These are phyloP conservation scores for Drosophila arawakana DNA, from an alignment of 1,140 invertebrate genomes.

Conservation along the genomic window DNA sequence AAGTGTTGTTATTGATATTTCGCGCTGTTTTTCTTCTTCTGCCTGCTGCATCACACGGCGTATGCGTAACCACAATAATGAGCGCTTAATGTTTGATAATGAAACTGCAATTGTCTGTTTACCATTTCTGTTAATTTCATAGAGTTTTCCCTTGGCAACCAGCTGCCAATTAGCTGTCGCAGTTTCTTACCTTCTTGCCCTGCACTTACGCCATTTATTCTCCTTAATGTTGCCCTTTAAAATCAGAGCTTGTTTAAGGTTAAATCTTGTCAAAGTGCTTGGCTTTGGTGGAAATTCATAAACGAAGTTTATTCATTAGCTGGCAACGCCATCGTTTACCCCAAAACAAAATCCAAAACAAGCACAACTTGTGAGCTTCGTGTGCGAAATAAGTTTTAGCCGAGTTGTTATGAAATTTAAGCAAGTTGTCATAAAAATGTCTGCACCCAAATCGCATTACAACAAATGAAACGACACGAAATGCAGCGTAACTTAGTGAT, in stretches of 20 bases:
- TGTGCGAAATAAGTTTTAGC: constrained; percentile 72
- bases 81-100: constrained; percentile 2
- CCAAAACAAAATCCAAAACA: constrained; percentile 18
- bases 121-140: constrained; percentile 3
- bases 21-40: not conserved
- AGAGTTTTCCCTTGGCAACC: constrained; percentile 20
- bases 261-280: constrained; percentile 22
- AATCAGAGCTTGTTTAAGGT: constrained; percentile 30
- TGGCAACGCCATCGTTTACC: constrained; percentile 31
- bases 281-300: constrained; percentile 53
- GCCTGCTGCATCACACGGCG: constrained; percentile 13
- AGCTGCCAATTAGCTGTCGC: constrained; percentile 35
- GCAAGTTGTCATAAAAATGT: constrained; percentile 82
- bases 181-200: not conserved
- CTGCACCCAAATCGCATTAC: constrained; percentile 63
- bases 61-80: constrained; percentile 39
- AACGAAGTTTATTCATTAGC: constrained; percentile 77
- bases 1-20: not conserved
- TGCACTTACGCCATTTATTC: not conserved
- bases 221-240: not conserved
- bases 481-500: not conserved
- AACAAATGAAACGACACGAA: constrained; percentile 29
- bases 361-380: constrained; percentile 40
- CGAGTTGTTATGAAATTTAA: constrained; percentile 74
- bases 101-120: not conserved